phyloP scores from a whole-genome alignment of 2,888 invertebrate species.

The Andrena bicolor region DNA sequence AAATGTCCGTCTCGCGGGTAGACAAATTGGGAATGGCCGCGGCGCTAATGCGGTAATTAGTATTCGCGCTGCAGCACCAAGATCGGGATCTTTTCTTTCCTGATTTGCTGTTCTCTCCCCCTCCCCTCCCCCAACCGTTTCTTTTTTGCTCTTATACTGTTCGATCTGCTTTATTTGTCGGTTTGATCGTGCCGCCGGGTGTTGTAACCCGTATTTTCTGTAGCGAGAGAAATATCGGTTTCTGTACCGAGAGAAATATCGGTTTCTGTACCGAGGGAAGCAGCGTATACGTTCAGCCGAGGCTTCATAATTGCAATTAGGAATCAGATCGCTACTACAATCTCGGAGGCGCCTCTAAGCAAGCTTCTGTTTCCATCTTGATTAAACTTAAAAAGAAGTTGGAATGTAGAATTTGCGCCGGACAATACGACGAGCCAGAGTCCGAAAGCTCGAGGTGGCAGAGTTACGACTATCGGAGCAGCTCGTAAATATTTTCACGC shows the following conservation, averaged over 20 bases:
- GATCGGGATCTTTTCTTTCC: slow-evolving; percentile 47
- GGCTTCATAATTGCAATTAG: too few relatives aligned
- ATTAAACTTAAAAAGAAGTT: background rate
- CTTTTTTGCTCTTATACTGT: background rate
- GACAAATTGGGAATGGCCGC: slow-evolving; percentile 57
- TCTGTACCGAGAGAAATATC: too few relatives aligned
- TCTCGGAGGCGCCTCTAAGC: too few relatives aligned
- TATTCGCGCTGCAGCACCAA: slow-evolving; percentile 45
- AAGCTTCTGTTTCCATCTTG: too few relatives aligned
- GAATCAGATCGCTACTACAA: too few relatives aligned
- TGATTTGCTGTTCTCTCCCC: background rate
- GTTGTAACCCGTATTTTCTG: background rate
- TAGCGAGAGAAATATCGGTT: too few relatives aligned
- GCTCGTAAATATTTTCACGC: slow-evolving; percentile 41
- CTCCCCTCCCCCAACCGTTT: background rate
- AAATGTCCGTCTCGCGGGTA: slow-evolving; percentile 50
- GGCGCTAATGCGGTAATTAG: slow-evolving; percentile 61
- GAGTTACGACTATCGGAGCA: slow-evolving; percentile 13
- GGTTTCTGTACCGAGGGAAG: too few relatives aligned
- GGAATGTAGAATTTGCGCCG: background rate
- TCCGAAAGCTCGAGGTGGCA: background rate
- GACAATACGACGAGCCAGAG: background rate
- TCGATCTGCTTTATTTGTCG: slow-evolving; percentile 5
- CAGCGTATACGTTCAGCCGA: too few relatives aligned
- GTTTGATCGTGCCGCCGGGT: slow-evolving; percentile 25